A percentile compares a stretch with the other conserved stretches of the same genome.
Conservation (phyloP, 2,888 invertebrate genomes). For the Troides helena region DNA sequence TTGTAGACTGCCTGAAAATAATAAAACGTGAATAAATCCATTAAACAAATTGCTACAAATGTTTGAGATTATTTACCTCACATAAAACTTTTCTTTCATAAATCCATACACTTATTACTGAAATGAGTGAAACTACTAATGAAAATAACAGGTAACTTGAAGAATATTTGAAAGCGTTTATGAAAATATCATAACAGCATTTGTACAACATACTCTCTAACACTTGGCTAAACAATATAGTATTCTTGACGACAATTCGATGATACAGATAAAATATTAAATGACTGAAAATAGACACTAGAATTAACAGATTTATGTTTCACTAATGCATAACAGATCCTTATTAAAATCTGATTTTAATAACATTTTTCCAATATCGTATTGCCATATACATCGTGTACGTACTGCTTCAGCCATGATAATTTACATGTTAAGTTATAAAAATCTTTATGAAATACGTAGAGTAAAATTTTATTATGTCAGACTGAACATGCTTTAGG, state of each 20-base stretch:
- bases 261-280: not conserved
- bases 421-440: no score
- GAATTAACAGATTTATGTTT: not conserved
- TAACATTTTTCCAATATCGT: not conserved
- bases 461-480: no score
- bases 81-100: slow-evolving; percentile 13
- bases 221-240: not conserved
- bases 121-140: slow-evolving; percentile 33
- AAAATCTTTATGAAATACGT: no score
- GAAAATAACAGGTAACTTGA: slow-evolving; percentile 57
- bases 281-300: not conserved
- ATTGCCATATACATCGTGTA: not conserved
- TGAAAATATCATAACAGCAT: slow-evolving; percentile 54
- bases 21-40: not conserved
- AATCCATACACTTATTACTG: slow-evolving; percentile 23
- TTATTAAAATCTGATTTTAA: not conserved
- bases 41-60: not conserved
- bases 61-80: slow-evolving; percentile 11
- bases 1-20: slow-evolving; percentile 22
- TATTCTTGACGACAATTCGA: not conserved
- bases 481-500: no score
- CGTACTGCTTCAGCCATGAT: no score
- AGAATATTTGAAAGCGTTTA: slow-evolving; percentile 59
- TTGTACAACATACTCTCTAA: slow-evolving; percentile 27
- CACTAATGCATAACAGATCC: not conserved